Evolutionary conservation across 92 coral and sea anemone species (phyloP).

Genomic region (Anthopleura xanthogrammica): DNA sequence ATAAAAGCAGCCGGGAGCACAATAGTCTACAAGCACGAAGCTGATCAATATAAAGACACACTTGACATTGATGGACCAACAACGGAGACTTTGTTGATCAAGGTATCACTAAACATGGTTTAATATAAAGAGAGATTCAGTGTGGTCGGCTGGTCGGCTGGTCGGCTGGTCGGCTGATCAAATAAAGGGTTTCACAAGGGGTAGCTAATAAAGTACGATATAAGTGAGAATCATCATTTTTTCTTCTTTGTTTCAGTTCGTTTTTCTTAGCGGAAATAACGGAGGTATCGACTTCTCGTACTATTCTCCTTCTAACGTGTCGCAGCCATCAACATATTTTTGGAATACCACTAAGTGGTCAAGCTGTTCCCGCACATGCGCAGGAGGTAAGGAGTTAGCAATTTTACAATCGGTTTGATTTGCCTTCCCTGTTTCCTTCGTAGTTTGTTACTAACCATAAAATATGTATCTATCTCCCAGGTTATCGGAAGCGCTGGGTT

Average conservation of each 20-base stretch:
- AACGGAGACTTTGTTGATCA: constrained; percentile 18
- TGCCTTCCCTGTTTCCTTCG: constrained; percentile 18
- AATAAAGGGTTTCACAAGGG: no score
- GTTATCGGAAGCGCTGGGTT: constrained; percentile 50
- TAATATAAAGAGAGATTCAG: not conserved
- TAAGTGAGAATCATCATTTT: no score
- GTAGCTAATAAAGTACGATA: no score
- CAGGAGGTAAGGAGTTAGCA: constrained; percentile 30
- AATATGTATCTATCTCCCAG: constrained; percentile 13
- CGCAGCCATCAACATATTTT: constrained; percentile 23
- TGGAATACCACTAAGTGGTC: constrained; percentile 60
- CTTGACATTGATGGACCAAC: constrained; percentile 59
- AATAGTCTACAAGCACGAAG: constrained; percentile 48
- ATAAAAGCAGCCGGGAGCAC: constrained; percentile 51
- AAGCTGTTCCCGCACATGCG: constrained; percentile 46
- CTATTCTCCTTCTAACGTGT: constrained; percentile 20
- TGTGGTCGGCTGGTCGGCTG: no score
- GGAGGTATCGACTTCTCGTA: constrained; percentile 57
- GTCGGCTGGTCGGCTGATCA: no score
- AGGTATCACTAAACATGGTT: constrained; percentile 13
- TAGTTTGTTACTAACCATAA: constrained; percentile 24
- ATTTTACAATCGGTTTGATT: not conserved
- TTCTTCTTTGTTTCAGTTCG: constrained; percentile 37
- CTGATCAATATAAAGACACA: constrained; percentile 34
- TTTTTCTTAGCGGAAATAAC: constrained; percentile 25